Percentiles rank a stretch among this genome's conserved stretches.
Evolutionary conservation across 2,797 vertebrate genomes (phyloP).

Genomic region (Aulostomus chinensis): DNA sequence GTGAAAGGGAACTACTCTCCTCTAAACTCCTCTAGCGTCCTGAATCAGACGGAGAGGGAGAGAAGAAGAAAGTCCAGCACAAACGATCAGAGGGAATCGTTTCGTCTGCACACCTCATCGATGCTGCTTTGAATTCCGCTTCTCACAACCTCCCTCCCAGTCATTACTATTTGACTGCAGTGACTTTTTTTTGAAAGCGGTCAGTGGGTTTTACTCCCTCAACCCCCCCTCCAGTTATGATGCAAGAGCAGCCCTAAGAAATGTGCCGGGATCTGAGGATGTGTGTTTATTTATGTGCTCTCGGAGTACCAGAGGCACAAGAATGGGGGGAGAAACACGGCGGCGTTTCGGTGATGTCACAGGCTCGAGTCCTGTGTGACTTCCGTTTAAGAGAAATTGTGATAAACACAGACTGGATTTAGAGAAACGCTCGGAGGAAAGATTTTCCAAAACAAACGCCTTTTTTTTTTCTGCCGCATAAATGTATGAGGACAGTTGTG

Average conservation of each 20-base stretch:
- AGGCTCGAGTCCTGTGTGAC: not conserved
- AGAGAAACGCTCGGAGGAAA: not conserved
- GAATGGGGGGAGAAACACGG: slow-evolving; percentile 5
- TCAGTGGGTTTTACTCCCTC: slow-evolving; percentile 16
- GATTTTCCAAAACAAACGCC: not conserved
- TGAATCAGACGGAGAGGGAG: too few relatives aligned
- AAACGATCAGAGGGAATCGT: too few relatives aligned
- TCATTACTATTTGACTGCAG: slow-evolving; percentile 41
- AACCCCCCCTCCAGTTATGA: slow-evolving; percentile 4
- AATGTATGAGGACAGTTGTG: too few relatives aligned
- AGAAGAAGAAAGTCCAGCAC: too few relatives aligned
- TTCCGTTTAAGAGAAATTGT: slow-evolving; percentile 8
- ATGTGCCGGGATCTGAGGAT: not conserved
- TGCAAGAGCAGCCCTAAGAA: slow-evolving; percentile 2
- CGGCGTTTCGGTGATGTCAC: slow-evolving; percentile 5
- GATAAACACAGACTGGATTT: not conserved
- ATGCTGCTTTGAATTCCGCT: slow-evolving; percentile 30
- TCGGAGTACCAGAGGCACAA: slow-evolving; percentile 1
- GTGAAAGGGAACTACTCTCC: too few relatives aligned
- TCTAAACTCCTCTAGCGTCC: too few relatives aligned
- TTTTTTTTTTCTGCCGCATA: not conserved
- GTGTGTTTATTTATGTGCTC: slow-evolving; percentile 15
- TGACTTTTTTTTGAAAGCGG: slow-evolving; percentile 24
- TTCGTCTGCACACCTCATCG: slow-evolving; percentile 28
- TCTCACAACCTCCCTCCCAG: slow-evolving; percentile 28